Percentiles rank a stretch among this genome's conserved stretches.
These are phyloP conservation scores for Andricus curvator DNA, from an alignment of 2,888 invertebrate genomes.

Conservation along the genomic window DNA sequence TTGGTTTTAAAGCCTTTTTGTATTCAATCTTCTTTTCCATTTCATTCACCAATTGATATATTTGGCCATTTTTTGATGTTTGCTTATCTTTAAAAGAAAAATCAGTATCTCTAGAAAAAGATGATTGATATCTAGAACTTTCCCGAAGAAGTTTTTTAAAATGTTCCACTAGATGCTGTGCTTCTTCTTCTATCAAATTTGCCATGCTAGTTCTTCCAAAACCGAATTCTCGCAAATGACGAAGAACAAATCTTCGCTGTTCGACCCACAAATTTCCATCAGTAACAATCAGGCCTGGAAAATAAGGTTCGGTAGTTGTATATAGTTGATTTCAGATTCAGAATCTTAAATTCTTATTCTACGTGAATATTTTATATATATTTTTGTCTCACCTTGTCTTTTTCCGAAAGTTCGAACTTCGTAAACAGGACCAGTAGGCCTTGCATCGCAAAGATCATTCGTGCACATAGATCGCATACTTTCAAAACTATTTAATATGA, in stretches of 20 bases:
- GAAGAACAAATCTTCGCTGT: conserved; percentile 87
- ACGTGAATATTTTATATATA: not conserved
- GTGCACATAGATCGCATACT: conserved; percentile 87
- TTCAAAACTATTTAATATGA: conserved; percentile 85
- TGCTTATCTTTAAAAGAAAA: conserved; percentile 36
- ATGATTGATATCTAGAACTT: conserved; percentile 2
- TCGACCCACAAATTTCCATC: conserved; percentile 88
- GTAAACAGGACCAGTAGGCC: conserved; percentile 89
- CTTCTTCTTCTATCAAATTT: conserved; percentile 85
- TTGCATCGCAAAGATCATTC: conserved; percentile 88
- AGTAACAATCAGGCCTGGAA: conserved; percentile 83
- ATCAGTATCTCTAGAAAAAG: not conserved
- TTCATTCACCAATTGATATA: conserved; percentile 64
- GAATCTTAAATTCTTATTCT: not conserved
- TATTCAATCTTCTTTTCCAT: conserved; percentile 45
- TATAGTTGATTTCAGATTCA: not conserved
- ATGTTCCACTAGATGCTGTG: conserved; percentile 83
- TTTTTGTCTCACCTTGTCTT: conserved; percentile 79
- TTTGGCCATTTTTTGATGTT: conserved; percentile 56
- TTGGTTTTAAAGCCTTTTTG: conserved; percentile 16
- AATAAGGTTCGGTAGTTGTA: not conserved
- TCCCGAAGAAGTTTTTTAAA: conserved; percentile 65
- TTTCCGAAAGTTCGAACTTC: conserved; percentile 88
- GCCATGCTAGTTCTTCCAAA: conserved; percentile 90
- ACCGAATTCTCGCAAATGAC: conserved; percentile 90